Conservation (phyloP, 1,140 invertebrate genomes). For the Lepidurus arcticus region DNA sequence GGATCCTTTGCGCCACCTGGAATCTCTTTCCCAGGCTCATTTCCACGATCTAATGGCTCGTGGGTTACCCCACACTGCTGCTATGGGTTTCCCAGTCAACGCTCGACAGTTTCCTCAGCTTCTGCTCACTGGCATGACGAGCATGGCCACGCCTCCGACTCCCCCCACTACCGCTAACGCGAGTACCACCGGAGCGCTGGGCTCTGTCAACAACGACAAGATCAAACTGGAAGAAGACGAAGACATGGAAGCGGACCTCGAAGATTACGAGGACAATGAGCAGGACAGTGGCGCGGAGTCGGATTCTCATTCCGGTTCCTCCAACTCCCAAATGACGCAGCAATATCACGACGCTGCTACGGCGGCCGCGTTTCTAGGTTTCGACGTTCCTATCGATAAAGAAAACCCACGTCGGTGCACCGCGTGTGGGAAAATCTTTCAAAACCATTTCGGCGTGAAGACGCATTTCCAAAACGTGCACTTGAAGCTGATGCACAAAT, state of each 20-base stretch:
- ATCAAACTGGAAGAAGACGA: slow-evolving; percentile 31
- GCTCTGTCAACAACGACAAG: slow-evolving; percentile 21
- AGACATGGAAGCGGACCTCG: slow-evolving; percentile 30
- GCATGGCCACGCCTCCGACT: neutral
- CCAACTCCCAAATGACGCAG: slow-evolving; percentile 25
- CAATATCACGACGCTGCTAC: slow-evolving; percentile 22
- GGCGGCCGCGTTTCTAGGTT: slow-evolving; percentile 38
- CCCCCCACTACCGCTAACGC: slow-evolving; percentile 7
- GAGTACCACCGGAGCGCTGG: neutral
- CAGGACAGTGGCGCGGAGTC: slow-evolving; percentile 29
- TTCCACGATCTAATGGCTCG: slow-evolving; percentile 52
- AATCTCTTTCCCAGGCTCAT: slow-evolving; percentile 71
- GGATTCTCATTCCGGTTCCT: slow-evolving; percentile 31
- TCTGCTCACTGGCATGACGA: slow-evolving; percentile 39
- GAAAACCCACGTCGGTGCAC: slow-evolving; percentile 79
- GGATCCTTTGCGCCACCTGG: slow-evolving; percentile 69
- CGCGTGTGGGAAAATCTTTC: slow-evolving; percentile 87
- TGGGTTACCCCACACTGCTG: slow-evolving; percentile 8
- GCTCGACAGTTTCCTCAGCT: slow-evolving; percentile 49
- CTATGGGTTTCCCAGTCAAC: slow-evolving; percentile 45
- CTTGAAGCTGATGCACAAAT: slow-evolving; percentile 92
- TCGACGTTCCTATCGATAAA: slow-evolving; percentile 77
- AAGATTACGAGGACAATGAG: slow-evolving; percentile 37
- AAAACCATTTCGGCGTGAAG: slow-evolving; percentile 91
- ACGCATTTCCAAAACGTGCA: slow-evolving; percentile 94